Percentiles rank a stretch among this genome's conserved stretches.
Conservation (phyloP, 2,797 vertebrate species). For the Labroides dimidiatus region DNA sequence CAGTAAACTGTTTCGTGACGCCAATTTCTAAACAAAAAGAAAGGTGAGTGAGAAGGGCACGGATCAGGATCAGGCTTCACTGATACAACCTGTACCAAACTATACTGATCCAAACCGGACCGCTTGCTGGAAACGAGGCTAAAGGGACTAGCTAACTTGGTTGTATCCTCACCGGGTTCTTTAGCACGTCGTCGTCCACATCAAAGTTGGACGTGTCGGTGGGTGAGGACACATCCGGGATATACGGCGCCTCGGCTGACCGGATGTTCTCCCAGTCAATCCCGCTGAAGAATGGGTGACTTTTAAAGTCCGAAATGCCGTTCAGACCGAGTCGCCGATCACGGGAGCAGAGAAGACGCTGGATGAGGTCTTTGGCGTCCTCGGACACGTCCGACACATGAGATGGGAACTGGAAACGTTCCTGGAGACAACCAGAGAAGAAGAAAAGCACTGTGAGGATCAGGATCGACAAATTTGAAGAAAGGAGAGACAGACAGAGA, state of each 20-base stretch:
- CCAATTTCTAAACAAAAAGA: too few species aligned
- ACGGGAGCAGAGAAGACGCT: constrained; percentile 95
- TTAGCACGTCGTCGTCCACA: constrained; percentile 98
- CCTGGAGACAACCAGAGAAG: constrained; percentile 77
- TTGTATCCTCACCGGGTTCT: constrained; percentile 90
- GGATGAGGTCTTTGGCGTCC: constrained; percentile 96
- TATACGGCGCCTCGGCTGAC: constrained; percentile 95
- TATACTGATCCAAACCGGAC: too few species aligned
- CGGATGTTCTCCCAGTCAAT: constrained; percentile 97
- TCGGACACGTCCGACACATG: constrained; percentile 95
- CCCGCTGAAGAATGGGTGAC: constrained; percentile 91
- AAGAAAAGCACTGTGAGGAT: background rate
- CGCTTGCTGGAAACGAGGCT: too few species aligned
- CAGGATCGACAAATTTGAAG: too few species aligned
- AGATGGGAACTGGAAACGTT: constrained; percentile 96
- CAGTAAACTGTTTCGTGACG: too few species aligned
- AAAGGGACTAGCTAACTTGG: too few species aligned
- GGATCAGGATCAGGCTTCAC: too few species aligned
- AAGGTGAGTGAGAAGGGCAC: too few species aligned
- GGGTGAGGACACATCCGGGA: constrained; percentile 95
- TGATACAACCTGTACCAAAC: too few species aligned
- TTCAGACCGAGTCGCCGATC: constrained; percentile 97
- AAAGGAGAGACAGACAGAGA: background rate
- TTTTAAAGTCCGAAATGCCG: constrained; percentile 97
- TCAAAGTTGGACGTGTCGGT: constrained; percentile 99